Percentiles rank a stretch among this genome's conserved stretches.
Conservation (phyloP, 2,888 invertebrate species). For the Ichneumon xanthorius region DNA sequence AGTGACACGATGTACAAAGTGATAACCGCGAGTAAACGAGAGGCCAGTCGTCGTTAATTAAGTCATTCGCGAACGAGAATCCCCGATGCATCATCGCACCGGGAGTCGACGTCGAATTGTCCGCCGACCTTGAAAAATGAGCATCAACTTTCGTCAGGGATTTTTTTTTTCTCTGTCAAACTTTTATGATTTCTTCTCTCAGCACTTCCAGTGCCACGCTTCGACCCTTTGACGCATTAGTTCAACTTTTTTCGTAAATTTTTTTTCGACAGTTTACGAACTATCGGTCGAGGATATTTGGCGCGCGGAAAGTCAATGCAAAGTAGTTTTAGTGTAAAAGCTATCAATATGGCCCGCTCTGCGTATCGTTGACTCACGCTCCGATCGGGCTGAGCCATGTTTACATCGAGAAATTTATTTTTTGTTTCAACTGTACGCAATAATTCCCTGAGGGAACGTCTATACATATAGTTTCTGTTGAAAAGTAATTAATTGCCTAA, state of each 20-base stretch:
- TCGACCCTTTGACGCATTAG: background rate
- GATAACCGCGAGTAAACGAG: constrained; percentile 23
- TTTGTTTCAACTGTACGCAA: too few relatives aligned
- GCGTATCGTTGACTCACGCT: background rate
- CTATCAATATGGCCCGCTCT: too few relatives aligned
- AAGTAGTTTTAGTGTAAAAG: background rate
- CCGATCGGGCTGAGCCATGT: background rate
- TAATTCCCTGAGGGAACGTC: too few relatives aligned
- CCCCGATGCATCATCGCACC: constrained; percentile 51
- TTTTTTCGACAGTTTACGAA: background rate
- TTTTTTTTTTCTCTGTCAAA: background rate
- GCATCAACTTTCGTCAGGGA: constrained; percentile 1
- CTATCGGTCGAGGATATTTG: background rate
- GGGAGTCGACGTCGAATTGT: constrained; percentile 36
- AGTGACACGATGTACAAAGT: constrained; percentile 27
- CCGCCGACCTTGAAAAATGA: constrained; percentile 35
- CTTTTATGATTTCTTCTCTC: background rate
- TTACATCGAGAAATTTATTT: too few relatives aligned
- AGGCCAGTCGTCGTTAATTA: constrained; percentile 36
- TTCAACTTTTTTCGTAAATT: background rate
- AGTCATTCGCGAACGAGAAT: constrained; percentile 45
- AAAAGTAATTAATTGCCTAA: too few relatives aligned
- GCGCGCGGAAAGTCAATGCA: background rate
- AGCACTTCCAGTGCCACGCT: too few relatives aligned
- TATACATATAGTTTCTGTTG: too few relatives aligned